A percentile compares a stretch with the other conserved stretches of the same genome.
Evolutionary conservation across 1,140 invertebrate genomes (phyloP).

Genomic region (Nymphalis io): DNA sequence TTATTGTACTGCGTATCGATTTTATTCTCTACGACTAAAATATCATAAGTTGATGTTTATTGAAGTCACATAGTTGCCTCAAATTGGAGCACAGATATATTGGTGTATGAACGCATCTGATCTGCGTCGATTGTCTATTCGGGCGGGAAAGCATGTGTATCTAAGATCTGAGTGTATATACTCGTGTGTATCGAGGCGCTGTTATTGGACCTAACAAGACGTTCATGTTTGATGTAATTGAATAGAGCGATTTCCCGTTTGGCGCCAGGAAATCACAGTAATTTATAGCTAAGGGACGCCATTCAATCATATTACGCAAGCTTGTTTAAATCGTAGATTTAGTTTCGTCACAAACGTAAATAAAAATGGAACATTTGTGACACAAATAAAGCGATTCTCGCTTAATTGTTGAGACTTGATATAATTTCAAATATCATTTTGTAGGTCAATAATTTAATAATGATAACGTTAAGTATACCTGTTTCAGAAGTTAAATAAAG

Average conservation of each 20-base stretch:
- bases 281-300: constrained; percentile 22
- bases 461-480: too few species aligned
- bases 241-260: constrained; percentile 11
- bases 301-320: constrained; percentile 20
- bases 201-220: constrained; percentile 13
- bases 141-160: not conserved
- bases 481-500: too few species aligned
- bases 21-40: too few species aligned
- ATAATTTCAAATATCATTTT: too few species aligned
- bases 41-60: too few species aligned
- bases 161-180: not conserved
- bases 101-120: too few species aligned
- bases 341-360: constrained; percentile 13
- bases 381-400: constrained; percentile 3
- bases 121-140: not conserved
- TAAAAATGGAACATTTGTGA: constrained; percentile 22
- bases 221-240: constrained; percentile 26
- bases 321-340: constrained; percentile 17
- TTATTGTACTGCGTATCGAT: too few species aligned
- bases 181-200: not conserved
- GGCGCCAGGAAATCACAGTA: constrained; percentile 34
- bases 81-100: too few species aligned
- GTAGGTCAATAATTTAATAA: too few species aligned
- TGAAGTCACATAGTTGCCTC: too few species aligned
- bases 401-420: not conserved